Evolutionary conservation across 2,797 vertebrate species (phyloP), one percentile per base, ranked within the genome.

Genomic region (Melanogrammus aeglefinus): DNA sequence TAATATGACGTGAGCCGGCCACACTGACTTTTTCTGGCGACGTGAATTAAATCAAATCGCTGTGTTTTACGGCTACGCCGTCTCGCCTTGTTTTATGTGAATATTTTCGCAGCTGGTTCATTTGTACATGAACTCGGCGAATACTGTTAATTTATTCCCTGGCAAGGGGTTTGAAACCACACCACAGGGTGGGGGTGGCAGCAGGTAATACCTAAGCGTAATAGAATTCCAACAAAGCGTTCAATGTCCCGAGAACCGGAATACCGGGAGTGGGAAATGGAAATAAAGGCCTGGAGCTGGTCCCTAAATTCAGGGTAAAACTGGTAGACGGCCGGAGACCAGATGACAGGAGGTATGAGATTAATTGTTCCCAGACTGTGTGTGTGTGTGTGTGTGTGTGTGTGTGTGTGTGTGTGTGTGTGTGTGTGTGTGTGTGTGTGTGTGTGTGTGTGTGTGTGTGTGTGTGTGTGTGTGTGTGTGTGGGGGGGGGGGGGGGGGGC

Each of bases 291-390:
- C 86, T 83, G 77, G 84, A 82, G 82, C 44, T 81, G 78, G 84
- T 88, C 84, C 89, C 87, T 89, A 90, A 88, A 92, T 93, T 91
- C 84, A 81, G 83, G 81, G 80, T 82, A 83, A 85, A 90, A 84
- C 80, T 90, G 75, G 79, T 82, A 89, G 83, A 89, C 86, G 82
- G 71, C 76, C 83, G 78, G 87, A 88, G 88, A 73, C 82, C 91
- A 93, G 89, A 92, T 93, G 91, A 89, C 81, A 89, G 86, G 83
- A 92, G 87, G 90, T 89, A 91, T 88, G 86, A 86, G 76, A 87
- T 89, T 91, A 94, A 95, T 92, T 92, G 84, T 90, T 93, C 89
- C 91, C 94, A 95, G 93, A 88, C 87, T 78, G 6, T 33, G 76
- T 63, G 63, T 27, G 63, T 44, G 41, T 44, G 41, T 44, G 41